Base-by-base conservation (phyloP, 2,888 invertebrate genomes). In the Limnephilus rhombicus region DNA sequence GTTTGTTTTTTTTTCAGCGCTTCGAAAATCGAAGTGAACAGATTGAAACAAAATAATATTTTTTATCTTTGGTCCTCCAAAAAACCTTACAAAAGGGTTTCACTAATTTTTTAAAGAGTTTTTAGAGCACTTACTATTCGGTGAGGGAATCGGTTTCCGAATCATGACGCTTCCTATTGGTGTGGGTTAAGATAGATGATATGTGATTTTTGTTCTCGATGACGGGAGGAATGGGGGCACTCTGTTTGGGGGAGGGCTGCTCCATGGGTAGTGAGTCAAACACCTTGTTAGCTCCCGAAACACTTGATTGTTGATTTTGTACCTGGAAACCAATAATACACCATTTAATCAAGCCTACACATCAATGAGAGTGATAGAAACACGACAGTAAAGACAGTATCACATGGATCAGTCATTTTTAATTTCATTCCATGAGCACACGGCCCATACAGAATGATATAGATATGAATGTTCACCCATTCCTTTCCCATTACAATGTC, bases 101-200 rank as follows among this genome's bases (percentile, higher is more conserved):
- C 24, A 24, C 68, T 3, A 13, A 4, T 18, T 53, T 53, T 53
- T 53, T 18, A 0, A 18, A 7, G 53, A 53, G 53, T 5, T 53
- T 53, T 24, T 68, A n/a, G 9, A 49, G 49, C 29, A 41, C 95
- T 94, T 95, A 96, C 96, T 96, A 96, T 95, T 97, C 97, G 93
- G 96, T 96, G 94, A 96, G 95, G 94, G 95, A 96, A 93, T 97
- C 97, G 92, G 96, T 95, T 93, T 97, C 97, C 29, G 96, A 95
- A 94, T 97, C 97, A 93, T 96, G 96, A 92, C 97, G 95, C 95
- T 97, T 97, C 91, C 97, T 95, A 82, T 96, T 96, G 93, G 95
- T 96, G 94, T 97, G 96, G 94, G 97, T 96, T 94, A 97, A 94
- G 93, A 97, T 97, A 37, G 97, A 97, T 93, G 97, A 97, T 94